These are phyloP conservation scores for Drosophila mercatorum DNA, from an alignment of 2,888 invertebrate genomes.

Conservation along the genomic window DNA sequence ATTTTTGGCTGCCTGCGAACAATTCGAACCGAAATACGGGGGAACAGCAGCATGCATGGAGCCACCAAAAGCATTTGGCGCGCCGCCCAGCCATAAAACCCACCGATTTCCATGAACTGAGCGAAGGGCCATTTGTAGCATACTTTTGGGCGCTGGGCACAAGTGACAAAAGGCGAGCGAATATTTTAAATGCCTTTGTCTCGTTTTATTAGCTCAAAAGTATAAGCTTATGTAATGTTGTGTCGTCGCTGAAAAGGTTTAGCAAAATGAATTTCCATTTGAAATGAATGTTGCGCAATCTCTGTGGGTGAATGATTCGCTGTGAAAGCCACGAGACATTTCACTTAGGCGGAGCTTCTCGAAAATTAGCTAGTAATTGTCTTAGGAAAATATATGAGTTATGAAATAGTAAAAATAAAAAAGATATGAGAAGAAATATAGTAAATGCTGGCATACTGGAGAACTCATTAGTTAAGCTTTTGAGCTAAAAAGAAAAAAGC, in stretches of 20 bases:
- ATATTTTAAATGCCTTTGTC: conserved; percentile 48
- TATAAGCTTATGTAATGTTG: conserved; percentile 41
- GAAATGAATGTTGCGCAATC: background rate
- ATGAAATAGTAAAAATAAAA: too few species aligned
- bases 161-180: conserved; percentile 18
- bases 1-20: conserved; percentile 42
- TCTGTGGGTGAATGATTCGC: background rate
- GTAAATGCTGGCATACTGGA: too few species aligned
- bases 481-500: too few species aligned
- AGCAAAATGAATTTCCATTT: conserved; percentile 14
- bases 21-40: conserved; percentile 28
- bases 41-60: conserved; percentile 31
- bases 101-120: conserved; percentile 39
- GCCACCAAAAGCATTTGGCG: conserved; percentile 61
- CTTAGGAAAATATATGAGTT: too few species aligned
- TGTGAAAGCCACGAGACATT: background rate
- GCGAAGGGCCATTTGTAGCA: conserved; percentile 24
- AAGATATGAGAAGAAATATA: too few species aligned
- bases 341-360: background rate
- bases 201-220: conserved; percentile 50
- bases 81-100: conserved; percentile 59
- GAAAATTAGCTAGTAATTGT: background rate
- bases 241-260: conserved; percentile 7
- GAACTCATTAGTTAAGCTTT: too few species aligned
- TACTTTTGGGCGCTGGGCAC: conserved; percentile 26